Conservation (phyloP, 2,888 invertebrate species). For the Heliconius sara region DNA sequence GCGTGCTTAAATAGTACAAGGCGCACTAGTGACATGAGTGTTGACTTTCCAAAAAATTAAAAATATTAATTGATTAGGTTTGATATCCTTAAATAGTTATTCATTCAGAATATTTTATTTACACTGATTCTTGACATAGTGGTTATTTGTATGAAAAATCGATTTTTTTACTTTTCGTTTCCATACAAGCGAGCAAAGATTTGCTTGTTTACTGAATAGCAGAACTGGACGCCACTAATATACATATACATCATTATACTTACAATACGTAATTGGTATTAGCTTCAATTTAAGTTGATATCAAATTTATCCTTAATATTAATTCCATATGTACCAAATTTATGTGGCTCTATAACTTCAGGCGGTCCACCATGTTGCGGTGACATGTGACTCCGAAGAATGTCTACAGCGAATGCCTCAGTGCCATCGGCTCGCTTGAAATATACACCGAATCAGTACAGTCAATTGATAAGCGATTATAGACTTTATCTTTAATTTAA, state of each 20-base stretch:
- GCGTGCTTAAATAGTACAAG: slow-evolving; percentile 33
- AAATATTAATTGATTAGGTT: neutral
- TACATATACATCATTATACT: too few relatives aligned
- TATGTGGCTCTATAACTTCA: neutral
- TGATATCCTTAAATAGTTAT: too few relatives aligned
- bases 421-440: slow-evolving; percentile 22
- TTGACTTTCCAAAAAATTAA: neutral
- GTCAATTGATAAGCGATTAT: slow-evolving; percentile 10
- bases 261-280: neutral
- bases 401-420: slow-evolving; percentile 27
- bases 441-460: neutral
- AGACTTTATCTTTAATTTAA: neutral
- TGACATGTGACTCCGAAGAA: slow-evolving; percentile 33
- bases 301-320: neutral
- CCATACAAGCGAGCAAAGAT: too few relatives aligned
- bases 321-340: neutral
- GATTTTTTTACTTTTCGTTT: too few relatives aligned
- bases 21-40: neutral
- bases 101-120: too few relatives aligned
- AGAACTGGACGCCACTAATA: neutral
- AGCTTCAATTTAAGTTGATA: neutral
- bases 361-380: slow-evolving; percentile 1
- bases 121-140: too few relatives aligned
- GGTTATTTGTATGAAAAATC: too few relatives aligned
- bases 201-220: neutral